Percentiles rank a stretch among this genome's conserved stretches.
Evolutionary conservation across 2,888 invertebrate species (phyloP).

Genomic region (Terebella lapidaria): DNA sequence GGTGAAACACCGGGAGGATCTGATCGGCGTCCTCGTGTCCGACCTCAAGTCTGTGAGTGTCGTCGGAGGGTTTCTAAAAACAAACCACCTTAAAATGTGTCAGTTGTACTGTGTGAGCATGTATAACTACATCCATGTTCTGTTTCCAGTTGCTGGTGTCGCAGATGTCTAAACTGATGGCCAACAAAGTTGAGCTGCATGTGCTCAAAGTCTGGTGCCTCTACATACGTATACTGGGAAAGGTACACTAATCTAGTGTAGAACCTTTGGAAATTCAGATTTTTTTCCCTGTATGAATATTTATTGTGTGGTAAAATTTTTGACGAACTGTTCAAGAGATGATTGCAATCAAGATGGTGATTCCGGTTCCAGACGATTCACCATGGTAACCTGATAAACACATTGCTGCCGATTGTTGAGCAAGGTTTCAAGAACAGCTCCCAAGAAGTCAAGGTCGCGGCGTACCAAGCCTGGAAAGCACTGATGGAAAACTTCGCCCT

Average conservation of each 20-base stretch:
- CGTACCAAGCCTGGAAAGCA: constrained; percentile 40
- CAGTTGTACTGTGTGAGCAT: no score
- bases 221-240: constrained; percentile 36
- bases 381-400: constrained; percentile 37
- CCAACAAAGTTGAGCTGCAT: constrained; percentile 29
- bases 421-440: constrained; percentile 37
- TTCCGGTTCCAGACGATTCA: constrained; percentile 40
- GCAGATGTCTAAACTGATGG: constrained; percentile 33
- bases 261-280: background rate
- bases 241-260: constrained; percentile 28
- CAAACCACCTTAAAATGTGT: background rate
- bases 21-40: constrained; percentile 25
- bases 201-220: constrained; percentile 36
- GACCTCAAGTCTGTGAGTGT: constrained; percentile 25
- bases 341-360: no score
- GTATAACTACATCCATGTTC: no score
- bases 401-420: constrained; percentile 37
- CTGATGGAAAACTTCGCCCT: constrained; percentile 45
- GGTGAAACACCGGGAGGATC: constrained; percentile 21
- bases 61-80: background rate
- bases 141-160: constrained; percentile 11
- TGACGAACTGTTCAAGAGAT: no score
- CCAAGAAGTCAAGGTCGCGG: constrained; percentile 30
- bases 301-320: no score
- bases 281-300: no score